Evolutionary conservation across 1,140 invertebrate species (phyloP), one percentile per base, ranked within the genome.

Genomic region (Meloidogyne chitwoodi): DNA sequence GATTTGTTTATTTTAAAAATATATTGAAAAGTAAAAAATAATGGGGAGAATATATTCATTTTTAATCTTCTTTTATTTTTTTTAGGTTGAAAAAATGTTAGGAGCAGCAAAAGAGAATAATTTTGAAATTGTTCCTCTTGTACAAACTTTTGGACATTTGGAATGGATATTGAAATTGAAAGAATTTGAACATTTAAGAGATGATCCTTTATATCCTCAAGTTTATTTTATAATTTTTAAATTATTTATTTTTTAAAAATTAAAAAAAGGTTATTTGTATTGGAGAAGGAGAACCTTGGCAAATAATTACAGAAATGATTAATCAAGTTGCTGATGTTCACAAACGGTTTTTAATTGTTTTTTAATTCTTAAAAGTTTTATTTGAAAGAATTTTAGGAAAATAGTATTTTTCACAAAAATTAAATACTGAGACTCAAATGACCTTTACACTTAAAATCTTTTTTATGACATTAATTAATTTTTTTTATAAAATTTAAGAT

Each of bases 111-210:
- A 90, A 70, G 89, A 91, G 12, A 90, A 91, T 79, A 88, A 90
- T 1, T 88, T 98, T 1, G 91, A 92, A 77, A 91, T 97, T 0
- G 93, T 98, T 82, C 96, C 96, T 24, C 89, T 98, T 4, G 90
- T 98, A 11, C 96, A 97, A 74, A 96, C 95, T 6, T 96, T 98
- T 89, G 95, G 95, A 2, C 95, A 98, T 88, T 88, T 95, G 86
- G 93, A 96, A 71, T 86, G 84, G 84, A 76, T 86, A 48, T 70
- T 87, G 26, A 86, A 86, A 61, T 73, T 86, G 38, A 75, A 87
- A 11, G 34, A 80, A 71, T 89, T 89, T 68, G 41, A 83, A 66
- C 82, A 89, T 72, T 76, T 92, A 19, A 76, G 91, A 75, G 91
- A 92, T 83, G 88, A 90, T 29, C 79, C 87, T 5, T 77, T 87